Base-by-base conservation (phyloP, 2,113 vertebrate genomes). In the Eurypyga helias region DNA sequence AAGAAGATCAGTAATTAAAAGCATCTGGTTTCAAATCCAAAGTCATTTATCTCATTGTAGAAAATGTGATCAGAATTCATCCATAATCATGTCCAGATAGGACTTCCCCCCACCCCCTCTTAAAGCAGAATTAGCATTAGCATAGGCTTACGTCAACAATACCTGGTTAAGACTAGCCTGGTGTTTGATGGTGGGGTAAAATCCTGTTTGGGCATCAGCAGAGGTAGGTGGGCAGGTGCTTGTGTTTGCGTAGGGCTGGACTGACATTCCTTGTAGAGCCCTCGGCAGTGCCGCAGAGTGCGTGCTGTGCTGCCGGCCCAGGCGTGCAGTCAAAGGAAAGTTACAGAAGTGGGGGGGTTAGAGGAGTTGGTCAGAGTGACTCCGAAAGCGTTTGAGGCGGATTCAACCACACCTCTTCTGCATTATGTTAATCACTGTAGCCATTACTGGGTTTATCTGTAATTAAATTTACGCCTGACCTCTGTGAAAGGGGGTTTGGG, bases 21-120 rank as follows among this genome's bases (percentile, higher is more conserved):
- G 61, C 94, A 96, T 78, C 92, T 96, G 95, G 23, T 86, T 69
- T 61, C 93, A 89, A 90, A 95, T 95, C 94, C 94, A 83, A 94
- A 72, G 52, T 80, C 45, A 95, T 97, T 96, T 89, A 96, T 97
- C 96, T 97, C 96, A 69, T 73, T 94, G 96, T 83, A 94, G 94
- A 95, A 97, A 93, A 96, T 93, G 96, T 91, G 96, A 96, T 89
- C 89, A 96, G 83, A 87, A 96, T 97, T 96, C 89, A 97, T 97
- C 94, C 96, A 77, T 97, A 97, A 97, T 96, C 89, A 77, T 66
- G 91, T 94, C 95, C 97, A 97, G 94, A 96, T 84, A 95, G 81
- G 65, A 31, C 75, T 51, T 19, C 13, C 66, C 13, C 60, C 38
- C 23, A 10, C 4, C 23, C 33, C 28, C 3, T 15, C 61, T 80